Percentiles rank a stretch among this genome's conserved stretches.
These are phyloP conservation scores for Matsumurasca onukii DNA, from an alignment of 1,140 invertebrate genomes.

Conservation along the genomic window DNA sequence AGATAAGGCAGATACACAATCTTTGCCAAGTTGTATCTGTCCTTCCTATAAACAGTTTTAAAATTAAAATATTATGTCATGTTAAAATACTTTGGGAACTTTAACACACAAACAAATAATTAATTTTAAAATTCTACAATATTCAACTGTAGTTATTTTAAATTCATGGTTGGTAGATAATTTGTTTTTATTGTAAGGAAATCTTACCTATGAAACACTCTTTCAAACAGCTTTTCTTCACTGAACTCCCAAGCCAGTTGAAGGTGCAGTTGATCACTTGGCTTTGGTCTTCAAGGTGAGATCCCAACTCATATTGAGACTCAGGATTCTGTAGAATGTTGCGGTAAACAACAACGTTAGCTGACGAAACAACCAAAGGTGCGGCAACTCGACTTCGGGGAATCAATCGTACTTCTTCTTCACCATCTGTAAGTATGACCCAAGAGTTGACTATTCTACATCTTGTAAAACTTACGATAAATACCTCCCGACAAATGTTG, in stretches of 20 bases:
- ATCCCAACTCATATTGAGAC: conserved; percentile 91
- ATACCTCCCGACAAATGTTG: too few relatives aligned
- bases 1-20: conserved; percentile 85
- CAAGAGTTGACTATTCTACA: neutral
- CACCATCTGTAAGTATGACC: conserved; percentile 37
- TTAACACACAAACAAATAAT: too few relatives aligned
- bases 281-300: conserved; percentile 92
- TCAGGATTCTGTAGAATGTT: conserved; percentile 93
- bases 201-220: conserved; percentile 75
- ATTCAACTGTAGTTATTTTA: too few relatives aligned
- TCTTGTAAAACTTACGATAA: too few relatives aligned
- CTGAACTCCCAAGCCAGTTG: conserved; percentile 89
- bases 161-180: too few relatives aligned
- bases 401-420: conserved; percentile 63
- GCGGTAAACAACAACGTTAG: conserved; percentile 85
- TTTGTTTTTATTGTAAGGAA: neutral
- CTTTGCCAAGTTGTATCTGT: conserved; percentile 88
- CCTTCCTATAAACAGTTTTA: conserved; percentile 62
- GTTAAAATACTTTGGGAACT: too few relatives aligned
- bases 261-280: conserved; percentile 89
- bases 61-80: neutral
- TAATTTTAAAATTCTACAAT: too few relatives aligned
- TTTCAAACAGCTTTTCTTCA: conserved; percentile 74
- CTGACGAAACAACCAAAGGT: conserved; percentile 84
- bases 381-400: conserved; percentile 87